Conservation (phyloP, 2,113 vertebrate species). For the Zootoca vivipara region DNA sequence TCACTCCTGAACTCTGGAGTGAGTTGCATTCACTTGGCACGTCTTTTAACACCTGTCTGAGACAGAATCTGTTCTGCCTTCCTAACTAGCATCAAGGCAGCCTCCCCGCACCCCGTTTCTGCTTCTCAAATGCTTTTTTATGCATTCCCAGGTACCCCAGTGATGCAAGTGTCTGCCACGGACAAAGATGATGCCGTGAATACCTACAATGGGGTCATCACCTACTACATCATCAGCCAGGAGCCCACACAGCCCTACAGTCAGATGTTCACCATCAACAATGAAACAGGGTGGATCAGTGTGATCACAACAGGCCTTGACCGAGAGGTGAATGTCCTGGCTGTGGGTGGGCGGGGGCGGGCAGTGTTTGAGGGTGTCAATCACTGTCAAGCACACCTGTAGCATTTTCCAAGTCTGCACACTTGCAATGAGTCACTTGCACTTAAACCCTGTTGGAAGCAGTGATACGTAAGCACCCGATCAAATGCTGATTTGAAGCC, state of each 20-base stretch:
- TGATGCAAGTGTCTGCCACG: conserved; percentile 81
- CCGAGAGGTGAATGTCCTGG: conserved; percentile 78
- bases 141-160: conserved; percentile 67
- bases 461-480: background rate
- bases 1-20: too few relatives aligned
- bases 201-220: conserved; percentile 75
- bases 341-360: fast-evolving
- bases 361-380: fast-evolving
- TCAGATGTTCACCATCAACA: conserved; percentile 82
- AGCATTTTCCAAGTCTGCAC: background rate
- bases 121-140: background rate
- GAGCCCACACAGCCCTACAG: conserved; percentile 50
- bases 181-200: conserved; percentile 75
- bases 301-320: conserved; percentile 78
- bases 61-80: background rate
- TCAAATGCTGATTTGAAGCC: background rate
- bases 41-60: background rate
- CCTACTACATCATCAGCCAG: conserved; percentile 80
- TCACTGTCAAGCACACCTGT: fast-evolving
- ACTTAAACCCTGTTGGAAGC: background rate
- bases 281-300: conserved; percentile 75
- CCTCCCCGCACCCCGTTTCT: too few relatives aligned
- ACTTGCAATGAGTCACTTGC: background rate
- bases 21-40: background rate
- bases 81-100: too few relatives aligned